These are phyloP conservation scores for Falco punctatus DNA, from an alignment of 2,113 vertebrate species.

Conservation along the genomic window DNA sequence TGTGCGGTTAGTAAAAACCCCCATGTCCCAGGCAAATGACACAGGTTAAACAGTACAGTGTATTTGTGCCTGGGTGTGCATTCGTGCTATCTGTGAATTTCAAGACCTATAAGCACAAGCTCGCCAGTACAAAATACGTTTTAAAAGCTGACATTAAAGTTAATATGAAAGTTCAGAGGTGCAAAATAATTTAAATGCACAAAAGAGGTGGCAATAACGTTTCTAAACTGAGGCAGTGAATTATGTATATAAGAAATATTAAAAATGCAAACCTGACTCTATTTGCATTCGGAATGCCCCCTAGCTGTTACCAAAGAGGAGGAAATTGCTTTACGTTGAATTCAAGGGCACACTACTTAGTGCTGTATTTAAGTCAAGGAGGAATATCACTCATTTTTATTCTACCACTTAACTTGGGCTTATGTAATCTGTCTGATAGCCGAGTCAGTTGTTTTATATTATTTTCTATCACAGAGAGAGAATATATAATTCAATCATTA, in stretches of 20 bases:
- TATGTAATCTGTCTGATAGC: constrained; percentile 81
- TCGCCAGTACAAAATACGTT: constrained; percentile 49
- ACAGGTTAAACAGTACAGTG: background rate
- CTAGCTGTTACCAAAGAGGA: constrained; percentile 76
- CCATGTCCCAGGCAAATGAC: background rate
- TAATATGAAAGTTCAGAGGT: constrained; percentile 80
- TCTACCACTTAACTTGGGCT: constrained; percentile 80
- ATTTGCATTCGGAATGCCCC: constrained; percentile 83
- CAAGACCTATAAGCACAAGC: constrained; percentile 2
- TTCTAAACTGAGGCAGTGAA: constrained; percentile 77
- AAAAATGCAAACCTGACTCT: constrained; percentile 82
- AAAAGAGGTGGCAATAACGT: constrained; percentile 77
- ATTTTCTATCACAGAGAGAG: constrained; percentile 76
- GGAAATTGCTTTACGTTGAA: constrained; percentile 82
- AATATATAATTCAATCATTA: constrained; percentile 79
- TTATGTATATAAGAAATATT: constrained; percentile 83
- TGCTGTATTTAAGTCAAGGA: constrained; percentile 79
- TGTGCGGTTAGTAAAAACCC: background rate
- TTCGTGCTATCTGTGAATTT: constrained; percentile 22
- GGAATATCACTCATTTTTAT: constrained; percentile 85
- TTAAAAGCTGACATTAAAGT: constrained; percentile 73
- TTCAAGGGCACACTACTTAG: constrained; percentile 81
- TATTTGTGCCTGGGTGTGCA: background rate
- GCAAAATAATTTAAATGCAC: constrained; percentile 80
- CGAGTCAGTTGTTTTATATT: constrained; percentile 76